phyloP scores from a whole-genome alignment of 2,113 vertebrate genomes.

The Sebastes schlegelii region DNA sequence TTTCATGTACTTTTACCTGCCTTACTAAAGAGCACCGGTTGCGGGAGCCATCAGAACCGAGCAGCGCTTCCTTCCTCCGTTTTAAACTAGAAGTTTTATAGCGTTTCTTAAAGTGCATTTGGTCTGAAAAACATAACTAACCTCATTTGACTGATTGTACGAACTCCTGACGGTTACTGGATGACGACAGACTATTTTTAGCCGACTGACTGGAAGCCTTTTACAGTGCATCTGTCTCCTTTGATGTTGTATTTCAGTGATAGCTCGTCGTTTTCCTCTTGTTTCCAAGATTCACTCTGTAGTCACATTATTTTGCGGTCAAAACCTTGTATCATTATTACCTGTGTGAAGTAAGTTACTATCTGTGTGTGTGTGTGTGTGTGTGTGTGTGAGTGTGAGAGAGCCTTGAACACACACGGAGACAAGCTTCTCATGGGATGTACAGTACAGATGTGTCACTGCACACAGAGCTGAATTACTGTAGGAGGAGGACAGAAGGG shows the following conservation, averaged over 20 bases:
- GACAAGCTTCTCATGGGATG: slow-evolving; percentile 47
- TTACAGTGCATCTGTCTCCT: slow-evolving; percentile 15
- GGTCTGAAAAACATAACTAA: slow-evolving; percentile 1
- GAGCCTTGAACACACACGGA: slow-evolving; percentile 12
- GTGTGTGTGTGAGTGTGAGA: neutral
- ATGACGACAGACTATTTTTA: slow-evolving; percentile 55
- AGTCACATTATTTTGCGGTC: slow-evolving; percentile 12
- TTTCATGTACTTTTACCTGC: no score
- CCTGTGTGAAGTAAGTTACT: slow-evolving; percentile 17
- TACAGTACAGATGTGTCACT: slow-evolving; percentile 57
- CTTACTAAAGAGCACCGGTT: no score
- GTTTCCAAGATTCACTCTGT: slow-evolving; percentile 4
- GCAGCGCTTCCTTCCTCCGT: no score
- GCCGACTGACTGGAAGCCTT: slow-evolving; percentile 27
- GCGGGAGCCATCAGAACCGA: no score
- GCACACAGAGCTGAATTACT: slow-evolving; percentile 64
- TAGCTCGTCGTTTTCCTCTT: neutral
- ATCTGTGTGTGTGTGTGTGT: neutral
- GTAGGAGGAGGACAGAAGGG: slow-evolving; percentile 40
- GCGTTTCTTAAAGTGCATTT: neutral
- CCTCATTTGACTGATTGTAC: slow-evolving; percentile 28
- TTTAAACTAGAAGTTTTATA: no score
- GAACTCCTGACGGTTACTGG: slow-evolving; percentile 2
- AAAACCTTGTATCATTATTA: slow-evolving; percentile 35
- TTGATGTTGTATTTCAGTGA: slow-evolving; percentile 21